Percentiles rank a stretch among this genome's conserved stretches.
These are phyloP conservation scores for Rhyzopertha dominica DNA, from an alignment of 1,140 invertebrate genomes.

Conservation along the genomic window DNA sequence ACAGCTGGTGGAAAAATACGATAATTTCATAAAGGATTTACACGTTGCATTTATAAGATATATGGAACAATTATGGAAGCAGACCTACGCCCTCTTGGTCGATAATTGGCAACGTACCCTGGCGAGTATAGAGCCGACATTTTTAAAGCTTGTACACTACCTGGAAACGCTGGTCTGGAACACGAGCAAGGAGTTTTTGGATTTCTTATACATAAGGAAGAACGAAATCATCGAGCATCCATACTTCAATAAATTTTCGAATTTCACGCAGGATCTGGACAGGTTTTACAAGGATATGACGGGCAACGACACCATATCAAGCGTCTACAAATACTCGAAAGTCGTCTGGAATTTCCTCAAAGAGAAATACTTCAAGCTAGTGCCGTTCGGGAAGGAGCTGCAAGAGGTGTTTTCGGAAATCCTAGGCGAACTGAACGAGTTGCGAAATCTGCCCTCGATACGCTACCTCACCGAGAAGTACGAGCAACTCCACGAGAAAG, in stretches of 20 bases:
- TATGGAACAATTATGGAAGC: conserved; percentile 65
- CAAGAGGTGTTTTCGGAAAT: conserved; percentile 67
- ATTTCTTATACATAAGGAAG: conserved; percentile 73
- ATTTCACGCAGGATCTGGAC: conserved; percentile 75
- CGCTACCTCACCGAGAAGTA: conserved; percentile 53
- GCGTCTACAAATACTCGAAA: conserved; percentile 68
- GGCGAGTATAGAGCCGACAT: conserved; percentile 67
- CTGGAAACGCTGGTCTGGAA: conserved; percentile 67
- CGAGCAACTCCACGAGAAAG: conserved; percentile 49
- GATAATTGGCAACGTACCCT: conserved; percentile 67
- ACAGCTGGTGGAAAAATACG: conserved; percentile 66
- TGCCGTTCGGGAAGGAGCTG: conserved; percentile 74
- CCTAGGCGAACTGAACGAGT: conserved; percentile 59
- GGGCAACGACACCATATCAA: conserved; percentile 64
- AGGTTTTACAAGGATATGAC: conserved; percentile 69
- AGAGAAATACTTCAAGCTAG: conserved; percentile 66
- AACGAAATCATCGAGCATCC: conserved; percentile 73
- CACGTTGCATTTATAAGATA: conserved; percentile 72
- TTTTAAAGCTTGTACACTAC: conserved; percentile 70
- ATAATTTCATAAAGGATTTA: conserved; percentile 69
- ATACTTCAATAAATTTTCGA: conserved; percentile 71
- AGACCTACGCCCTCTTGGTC: conserved; percentile 54
- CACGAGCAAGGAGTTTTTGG: conserved; percentile 65
- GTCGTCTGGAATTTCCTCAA: conserved; percentile 63
- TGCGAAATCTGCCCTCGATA: conserved; percentile 64